Conservation (phyloP, 2,113 vertebrate genomes). For the Dicrurus megarhynchus region DNA sequence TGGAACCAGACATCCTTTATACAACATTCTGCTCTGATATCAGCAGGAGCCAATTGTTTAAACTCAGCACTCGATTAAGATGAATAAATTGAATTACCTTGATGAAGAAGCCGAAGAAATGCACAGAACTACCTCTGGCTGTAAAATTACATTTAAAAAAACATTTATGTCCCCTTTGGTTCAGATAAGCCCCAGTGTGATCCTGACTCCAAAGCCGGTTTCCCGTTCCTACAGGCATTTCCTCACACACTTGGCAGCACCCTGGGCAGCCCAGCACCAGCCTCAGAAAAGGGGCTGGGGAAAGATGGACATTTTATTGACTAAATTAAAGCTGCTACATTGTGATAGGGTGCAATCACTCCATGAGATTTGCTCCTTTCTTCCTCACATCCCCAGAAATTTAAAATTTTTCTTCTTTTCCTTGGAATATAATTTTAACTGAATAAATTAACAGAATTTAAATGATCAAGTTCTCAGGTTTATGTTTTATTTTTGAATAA, state of each 20-base stretch:
- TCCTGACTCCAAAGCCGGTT: accelerated
- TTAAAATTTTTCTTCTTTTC: not conserved
- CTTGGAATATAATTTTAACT: not conserved
- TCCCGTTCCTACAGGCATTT: not conserved
- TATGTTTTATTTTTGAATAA: not conserved
- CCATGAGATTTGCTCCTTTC: not conserved
- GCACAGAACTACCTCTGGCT: not conserved
- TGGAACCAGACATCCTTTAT: too few species aligned
- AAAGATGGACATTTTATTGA: accelerated
- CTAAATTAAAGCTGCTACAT: accelerated
- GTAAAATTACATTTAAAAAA: not conserved
- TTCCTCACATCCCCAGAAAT: not conserved
- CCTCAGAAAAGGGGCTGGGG: accelerated
- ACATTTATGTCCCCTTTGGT: accelerated
- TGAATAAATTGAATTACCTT: not conserved
- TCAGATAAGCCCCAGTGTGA: accelerated
- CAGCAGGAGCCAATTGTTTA: not conserved
- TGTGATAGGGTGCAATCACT: accelerated
- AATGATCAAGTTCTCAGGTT: not conserved
- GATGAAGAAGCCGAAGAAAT: not conserved
- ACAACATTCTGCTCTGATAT: not conserved
- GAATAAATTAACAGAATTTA: not conserved
- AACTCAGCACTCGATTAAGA: not conserved
- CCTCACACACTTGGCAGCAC: accelerated
- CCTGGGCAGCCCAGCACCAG: not conserved